Percentiles rank a stretch among this genome's conserved stretches.
Conservation (phyloP, 2,113 vertebrate genomes). For the Centrocercus urophasianus region DNA sequence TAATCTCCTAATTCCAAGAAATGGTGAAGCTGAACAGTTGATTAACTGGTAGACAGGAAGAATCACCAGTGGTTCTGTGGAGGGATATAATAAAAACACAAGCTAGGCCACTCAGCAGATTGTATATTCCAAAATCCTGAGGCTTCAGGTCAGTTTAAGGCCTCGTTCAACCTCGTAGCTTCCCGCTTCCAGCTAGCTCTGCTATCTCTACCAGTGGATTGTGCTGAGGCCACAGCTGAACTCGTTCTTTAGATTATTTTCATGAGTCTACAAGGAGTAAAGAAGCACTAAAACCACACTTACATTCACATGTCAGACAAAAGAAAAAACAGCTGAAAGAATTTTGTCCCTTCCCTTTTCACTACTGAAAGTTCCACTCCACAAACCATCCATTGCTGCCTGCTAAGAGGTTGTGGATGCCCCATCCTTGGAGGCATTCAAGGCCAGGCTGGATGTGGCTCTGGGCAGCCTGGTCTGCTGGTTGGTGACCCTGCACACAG, state of each 20-base stretch:
- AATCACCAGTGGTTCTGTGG: accelerated
- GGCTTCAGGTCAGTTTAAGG: background rate
- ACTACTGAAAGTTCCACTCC: background rate
- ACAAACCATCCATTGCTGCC: background rate
- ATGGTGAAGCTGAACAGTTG: background rate
- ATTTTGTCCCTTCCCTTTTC: background rate
- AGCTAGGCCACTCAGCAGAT: background rate
- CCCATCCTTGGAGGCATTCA: no score
- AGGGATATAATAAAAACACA: background rate
- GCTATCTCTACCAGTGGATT: background rate
- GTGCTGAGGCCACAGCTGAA: accelerated
- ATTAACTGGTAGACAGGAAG: background rate
- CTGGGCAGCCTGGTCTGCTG: no score
- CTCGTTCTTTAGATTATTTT: background rate
- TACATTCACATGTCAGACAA: background rate
- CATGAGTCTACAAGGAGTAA: background rate
- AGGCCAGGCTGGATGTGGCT: no score
- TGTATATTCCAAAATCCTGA: background rate
- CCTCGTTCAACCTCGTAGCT: accelerated
- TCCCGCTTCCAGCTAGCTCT: background rate
- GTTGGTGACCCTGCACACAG: no score
- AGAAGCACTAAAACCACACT: background rate
- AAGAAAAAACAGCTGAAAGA: background rate
- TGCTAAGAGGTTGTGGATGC: background rate
- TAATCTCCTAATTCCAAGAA: background rate